Percentiles rank a stretch among this genome's conserved stretches.
phyloP scores from a whole-genome alignment of 2,888 invertebrate species.

The Mythimna loreyi region DNA sequence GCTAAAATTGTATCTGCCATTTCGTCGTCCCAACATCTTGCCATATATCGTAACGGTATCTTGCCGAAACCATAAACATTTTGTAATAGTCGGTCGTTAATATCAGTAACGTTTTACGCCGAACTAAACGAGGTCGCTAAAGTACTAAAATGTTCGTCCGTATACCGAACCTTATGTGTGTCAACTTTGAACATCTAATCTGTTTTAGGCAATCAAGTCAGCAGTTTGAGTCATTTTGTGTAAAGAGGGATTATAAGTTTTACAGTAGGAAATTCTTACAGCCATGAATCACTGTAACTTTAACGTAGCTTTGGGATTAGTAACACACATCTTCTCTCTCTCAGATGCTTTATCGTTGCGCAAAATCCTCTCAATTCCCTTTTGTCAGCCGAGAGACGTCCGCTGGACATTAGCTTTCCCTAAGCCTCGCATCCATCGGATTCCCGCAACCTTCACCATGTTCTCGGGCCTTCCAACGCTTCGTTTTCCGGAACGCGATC shows the following conservation, averaged over 20 bases:
- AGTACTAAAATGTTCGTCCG: constrained; percentile 40
- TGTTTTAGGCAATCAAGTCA: constrained; percentile 53
- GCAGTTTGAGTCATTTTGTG: constrained; percentile 51
- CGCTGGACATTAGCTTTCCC: too few species aligned
- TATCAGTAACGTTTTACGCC: constrained; percentile 42
- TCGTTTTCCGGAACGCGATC: too few species aligned
- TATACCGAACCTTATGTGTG: constrained; percentile 49
- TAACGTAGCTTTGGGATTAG: not conserved
- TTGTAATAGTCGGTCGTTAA: constrained; percentile 43
- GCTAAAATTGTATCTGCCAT: not conserved
- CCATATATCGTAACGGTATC: not conserved
- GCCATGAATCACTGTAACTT: constrained; percentile 20
- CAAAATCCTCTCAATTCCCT: not conserved
- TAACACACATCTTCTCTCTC: too few species aligned
- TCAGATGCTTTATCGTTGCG: not conserved
- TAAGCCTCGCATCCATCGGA: too few species aligned
- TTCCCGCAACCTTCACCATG: too few species aligned
- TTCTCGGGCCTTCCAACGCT: too few species aligned
- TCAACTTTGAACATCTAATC: constrained; percentile 51
- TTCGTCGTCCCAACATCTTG: not conserved
- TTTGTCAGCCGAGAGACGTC: not conserved
- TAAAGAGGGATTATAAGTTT: constrained; percentile 51
- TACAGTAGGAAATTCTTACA: constrained; percentile 22
- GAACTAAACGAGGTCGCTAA: constrained; percentile 50
- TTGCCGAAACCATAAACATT: constrained; percentile 37